Conservation (phyloP, 37 sponge, comb jelly and placozoan species). For the Aplysina aerophoba region DNA sequence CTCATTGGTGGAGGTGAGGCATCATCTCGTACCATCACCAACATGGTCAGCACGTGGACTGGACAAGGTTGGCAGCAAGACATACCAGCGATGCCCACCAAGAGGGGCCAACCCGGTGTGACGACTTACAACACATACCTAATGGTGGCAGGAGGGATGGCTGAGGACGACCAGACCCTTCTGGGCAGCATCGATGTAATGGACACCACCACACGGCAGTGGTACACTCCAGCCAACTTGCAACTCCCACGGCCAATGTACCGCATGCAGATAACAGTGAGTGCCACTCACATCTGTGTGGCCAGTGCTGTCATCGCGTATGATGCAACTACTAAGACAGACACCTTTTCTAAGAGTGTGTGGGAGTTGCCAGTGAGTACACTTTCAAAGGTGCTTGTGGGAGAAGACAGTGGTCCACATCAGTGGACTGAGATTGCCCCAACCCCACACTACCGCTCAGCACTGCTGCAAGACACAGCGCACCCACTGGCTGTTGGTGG, state of each 20-base stretch:
- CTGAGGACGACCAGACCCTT: neutral
- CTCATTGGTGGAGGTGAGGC: constrained; percentile 11
- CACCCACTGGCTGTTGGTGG: too few species aligned
- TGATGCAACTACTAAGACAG: too few species aligned
- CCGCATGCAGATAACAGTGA: neutral
- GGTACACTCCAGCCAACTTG: neutral
- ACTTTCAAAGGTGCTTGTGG: too few species aligned
- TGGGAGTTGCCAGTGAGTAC: too few species aligned
- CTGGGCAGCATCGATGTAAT: neutral
- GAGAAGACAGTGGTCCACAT: too few species aligned
- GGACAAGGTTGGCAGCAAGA: neutral
- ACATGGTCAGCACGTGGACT: neutral
- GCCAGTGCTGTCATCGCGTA: too few species aligned
- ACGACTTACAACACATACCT: neutral
- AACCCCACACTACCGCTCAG: too few species aligned
- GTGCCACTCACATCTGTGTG: too few species aligned
- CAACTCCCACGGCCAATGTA: neutral
- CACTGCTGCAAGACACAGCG: too few species aligned
- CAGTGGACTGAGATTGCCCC: too few species aligned
- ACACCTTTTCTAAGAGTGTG: too few species aligned
- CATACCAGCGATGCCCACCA: neutral
- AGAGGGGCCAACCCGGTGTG: neutral
- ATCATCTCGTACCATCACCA: neutral
- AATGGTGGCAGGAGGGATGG: neutral
- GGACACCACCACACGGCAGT: neutral